A percentile compares a stretch with the other conserved stretches of the same genome.
Conservation (phyloP, 2,888 invertebrate species). For the Drosophila buzzatii region DNA sequence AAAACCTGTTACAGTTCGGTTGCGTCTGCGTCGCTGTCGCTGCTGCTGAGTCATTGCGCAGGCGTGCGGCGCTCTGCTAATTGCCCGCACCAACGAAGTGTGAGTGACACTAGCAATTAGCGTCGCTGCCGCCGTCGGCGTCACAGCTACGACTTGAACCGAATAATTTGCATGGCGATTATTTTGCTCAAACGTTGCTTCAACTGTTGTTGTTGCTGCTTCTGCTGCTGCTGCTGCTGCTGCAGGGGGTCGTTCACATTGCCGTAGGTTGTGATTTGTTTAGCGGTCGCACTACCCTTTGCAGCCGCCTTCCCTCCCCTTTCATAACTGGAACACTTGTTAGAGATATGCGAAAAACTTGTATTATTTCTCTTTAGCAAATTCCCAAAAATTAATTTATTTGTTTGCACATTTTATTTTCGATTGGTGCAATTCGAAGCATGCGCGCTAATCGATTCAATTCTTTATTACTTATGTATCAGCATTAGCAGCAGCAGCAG, state of each 20-base stretch:
- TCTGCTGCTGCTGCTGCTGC: slow-evolving; percentile 14
- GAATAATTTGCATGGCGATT: slow-evolving; percentile 70
- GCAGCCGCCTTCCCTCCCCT: background rate
- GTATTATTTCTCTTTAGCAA: slow-evolving; percentile 26
- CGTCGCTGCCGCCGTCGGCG: slow-evolving; percentile 32
- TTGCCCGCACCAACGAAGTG: slow-evolving; percentile 55
- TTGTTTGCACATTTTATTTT: slow-evolving; percentile 27
- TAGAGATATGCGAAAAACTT: slow-evolving; percentile 12
- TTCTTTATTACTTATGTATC: slow-evolving; percentile 5
- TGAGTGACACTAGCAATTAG: slow-evolving; percentile 80
- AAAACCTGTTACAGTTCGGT: slow-evolving; percentile 69
- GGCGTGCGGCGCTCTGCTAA: slow-evolving; percentile 73
- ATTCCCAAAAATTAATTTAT: slow-evolving; percentile 35
- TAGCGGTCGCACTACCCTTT: background rate
- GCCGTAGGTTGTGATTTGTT: slow-evolving; percentile 63
- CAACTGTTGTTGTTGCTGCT: slow-evolving; percentile 18
- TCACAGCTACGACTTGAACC: slow-evolving; percentile 48
- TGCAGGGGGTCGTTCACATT: slow-evolving; percentile 68
- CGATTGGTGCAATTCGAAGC: slow-evolving; percentile 26
- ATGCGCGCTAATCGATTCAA: slow-evolving; percentile 29
- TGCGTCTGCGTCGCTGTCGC: slow-evolving; percentile 35
- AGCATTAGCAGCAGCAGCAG: background rate
- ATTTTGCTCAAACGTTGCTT: slow-evolving; percentile 30
- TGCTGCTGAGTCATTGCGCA: slow-evolving; percentile 64
- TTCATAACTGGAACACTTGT: slow-evolving; percentile 20